These are phyloP conservation scores for Chauna torquata DNA, from an alignment of 2,113 vertebrate genomes.

Conservation along the genomic window DNA sequence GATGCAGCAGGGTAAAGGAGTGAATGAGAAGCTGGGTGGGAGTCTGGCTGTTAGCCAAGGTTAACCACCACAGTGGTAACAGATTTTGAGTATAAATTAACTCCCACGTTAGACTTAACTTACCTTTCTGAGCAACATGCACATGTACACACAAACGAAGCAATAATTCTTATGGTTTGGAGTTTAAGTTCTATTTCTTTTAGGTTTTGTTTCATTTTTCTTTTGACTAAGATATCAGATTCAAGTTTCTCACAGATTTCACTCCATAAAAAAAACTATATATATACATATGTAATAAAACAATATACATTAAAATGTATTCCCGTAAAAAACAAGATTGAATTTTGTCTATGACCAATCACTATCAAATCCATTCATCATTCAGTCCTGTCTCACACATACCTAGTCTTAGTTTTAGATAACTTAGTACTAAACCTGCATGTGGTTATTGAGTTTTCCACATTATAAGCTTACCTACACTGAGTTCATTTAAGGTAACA, in stretches of 20 bases:
- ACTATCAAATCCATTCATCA: not conserved
- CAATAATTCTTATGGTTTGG: not conserved
- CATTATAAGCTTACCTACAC: not conserved
- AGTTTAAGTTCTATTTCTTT: not conserved
- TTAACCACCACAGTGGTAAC: not conserved
- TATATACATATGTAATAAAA: not conserved
- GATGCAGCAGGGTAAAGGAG: not conserved
- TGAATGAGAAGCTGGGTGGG: not conserved
- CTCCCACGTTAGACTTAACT: not conserved
- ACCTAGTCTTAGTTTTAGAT: not conserved
- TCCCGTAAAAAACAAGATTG: not conserved
- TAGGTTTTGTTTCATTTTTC: not conserved
- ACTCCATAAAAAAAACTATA: not conserved
- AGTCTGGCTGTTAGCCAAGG: not conserved
- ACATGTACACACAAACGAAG: not conserved
- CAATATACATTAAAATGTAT: not conserved
- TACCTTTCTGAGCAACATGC: not conserved
- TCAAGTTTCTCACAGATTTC: not conserved
- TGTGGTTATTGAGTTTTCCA: not conserved
- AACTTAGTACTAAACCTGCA: not conserved
- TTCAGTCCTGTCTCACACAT: not conserved
- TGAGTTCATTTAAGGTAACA: not conserved
- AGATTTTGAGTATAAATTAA: not conserved
- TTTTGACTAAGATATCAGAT: not conserved
- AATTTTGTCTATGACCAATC: not conserved